Evolutionary conservation across 1,140 invertebrate species (phyloP), one percentile per base, ranked within the genome.

Genomic region (Drosophila mauritiana): DNA sequence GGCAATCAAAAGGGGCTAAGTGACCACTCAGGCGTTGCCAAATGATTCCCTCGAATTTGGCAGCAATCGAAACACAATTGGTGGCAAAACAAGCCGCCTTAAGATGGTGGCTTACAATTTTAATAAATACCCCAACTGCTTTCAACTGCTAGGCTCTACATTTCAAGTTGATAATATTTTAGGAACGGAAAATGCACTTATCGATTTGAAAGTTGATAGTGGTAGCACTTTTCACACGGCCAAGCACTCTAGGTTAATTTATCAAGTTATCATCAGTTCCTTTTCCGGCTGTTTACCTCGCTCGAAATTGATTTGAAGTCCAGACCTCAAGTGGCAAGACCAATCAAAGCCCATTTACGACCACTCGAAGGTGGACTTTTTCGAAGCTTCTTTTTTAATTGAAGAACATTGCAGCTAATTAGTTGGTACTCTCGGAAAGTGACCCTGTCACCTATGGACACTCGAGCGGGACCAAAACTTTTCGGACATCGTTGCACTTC

Each of bases 381-480:
- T 46, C 51, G 45, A 46, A 57, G 43, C 63, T 64, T 46, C 77
- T 78, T 72, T 72, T 73, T 78, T 88, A 89, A 88, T 89, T 88
- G 72, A 45, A 59, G 58, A 79, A 67, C 80, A 80, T 80, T 78
- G 37, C 57, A 61, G 64, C 65, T 89, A 84, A 88, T 88, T 88
- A 84, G 76, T 46, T 46, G 52, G 15, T 20, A 27, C 8, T 13
- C 8, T n/a, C 37, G 49, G 22, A 36, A 57, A 59, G 46, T 65
- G 80, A 83, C 57, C 57, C 62, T 57, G 77, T 72, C 68, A 70
- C 49, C 62, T 53, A 42, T 22, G 58, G 36, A 27, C 55, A 59
- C 57, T 64, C 42, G 55, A 72, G 42, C 17, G 55, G 54, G 17
- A 12, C 46, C 46, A 57, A 76, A 77, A 88, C 62, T 67, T 65